Percentiles rank a stretch among this genome's conserved stretches.
phyloP scores from a whole-genome alignment of 2,888 invertebrate species.

The Eristalis intricaria region DNA sequence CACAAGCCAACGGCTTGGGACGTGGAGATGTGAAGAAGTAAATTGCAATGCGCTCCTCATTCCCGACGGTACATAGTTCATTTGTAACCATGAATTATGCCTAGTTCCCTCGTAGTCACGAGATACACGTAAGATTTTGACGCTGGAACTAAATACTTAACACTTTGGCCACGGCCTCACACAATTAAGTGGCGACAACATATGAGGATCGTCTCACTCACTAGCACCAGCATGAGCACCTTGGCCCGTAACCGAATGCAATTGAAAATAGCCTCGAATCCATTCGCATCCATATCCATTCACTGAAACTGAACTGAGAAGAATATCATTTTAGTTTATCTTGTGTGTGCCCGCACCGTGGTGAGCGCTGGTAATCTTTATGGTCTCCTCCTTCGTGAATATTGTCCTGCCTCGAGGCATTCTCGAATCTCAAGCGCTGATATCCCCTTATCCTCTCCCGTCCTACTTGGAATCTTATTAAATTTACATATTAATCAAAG shows the following conservation, averaged over 20 bases:
- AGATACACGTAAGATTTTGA: conserved; percentile 52
- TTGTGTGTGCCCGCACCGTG: conserved; percentile 49
- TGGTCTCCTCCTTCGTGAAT: conserved; percentile 60
- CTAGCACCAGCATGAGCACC: conserved; percentile 22
- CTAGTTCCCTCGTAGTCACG: conserved; percentile 13
- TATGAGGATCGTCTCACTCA: conserved; percentile 42
- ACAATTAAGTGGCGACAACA: conserved; percentile 61
- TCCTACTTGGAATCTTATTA: conserved; percentile 73
- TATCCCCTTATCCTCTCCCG: conserved; percentile 42
- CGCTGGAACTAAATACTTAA: conserved; percentile 67
- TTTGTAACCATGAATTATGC: conserved; percentile 16
- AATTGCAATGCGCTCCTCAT: conserved; percentile 2
- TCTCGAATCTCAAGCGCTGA: conserved; percentile 40
- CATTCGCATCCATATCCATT: conserved; percentile 16
- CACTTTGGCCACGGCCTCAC: conserved; percentile 52
- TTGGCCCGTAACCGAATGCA: conserved; percentile 32
- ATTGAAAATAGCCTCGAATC: conserved; percentile 39
- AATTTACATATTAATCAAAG: conserved; percentile 74
- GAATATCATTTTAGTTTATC: conserved; percentile 64
- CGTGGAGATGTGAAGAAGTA: neutral
- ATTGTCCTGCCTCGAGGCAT: conserved; percentile 69
- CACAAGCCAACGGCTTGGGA: neutral
- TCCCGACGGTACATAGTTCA: conserved; percentile 13
- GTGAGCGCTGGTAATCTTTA: conserved; percentile 64
- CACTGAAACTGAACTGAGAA: conserved; percentile 42